Evolutionary conservation across 2,113 vertebrate genomes (phyloP), one percentile per base, ranked within the genome.

Genomic region (Lycocorax pyrrhopterus): DNA sequence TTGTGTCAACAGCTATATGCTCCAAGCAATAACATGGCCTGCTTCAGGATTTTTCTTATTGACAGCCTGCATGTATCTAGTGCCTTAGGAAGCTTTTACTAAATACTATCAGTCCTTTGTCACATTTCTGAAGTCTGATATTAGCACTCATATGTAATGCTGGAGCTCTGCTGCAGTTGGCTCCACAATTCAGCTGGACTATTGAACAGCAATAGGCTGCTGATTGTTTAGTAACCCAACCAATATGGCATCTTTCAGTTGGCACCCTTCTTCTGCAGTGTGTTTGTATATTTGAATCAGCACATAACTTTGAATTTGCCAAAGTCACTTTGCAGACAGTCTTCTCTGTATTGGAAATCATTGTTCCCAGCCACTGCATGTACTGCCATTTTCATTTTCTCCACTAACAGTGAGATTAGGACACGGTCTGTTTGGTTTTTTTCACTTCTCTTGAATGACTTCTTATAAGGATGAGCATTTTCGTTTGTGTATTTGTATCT

Each of bases 241-340:
- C 58, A 89, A 16, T 29, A 91, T 66, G 67, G 63, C 43, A 93
- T 46, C n/a, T 90, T 94, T 56, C 67, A 82, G 27, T 4, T 66
- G 32, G 74, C 49, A 90, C 23, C 27, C 21, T 4, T 9, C 75
- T 94, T 75, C 52, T 91, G 49, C 41, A 3, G 2, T 30, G 23
- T 72, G n/a, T 92, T 77, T 79, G 20, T 83, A 30, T 43, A 83
- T 87, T 90, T 66, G 55, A 73, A 92, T 77, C 63, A 94, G 72
- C 35, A 73, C 26, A 4, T 55, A 51, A n/a, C 71, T 89, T 69
- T 51, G 82, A 95, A 68, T 87, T 92, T 82, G 69, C 76, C 56
- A 59, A 95, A 96, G 84, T 78, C 63, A 82, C 89, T 93, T 94
- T 96, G 84, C 63, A 95, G 63, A 30, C 37, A 46, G 23, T 21